Evolutionary conservation across 2,797 vertebrate genomes (phyloP).

Genomic region (Sebastiscus albofasciatus): DNA sequence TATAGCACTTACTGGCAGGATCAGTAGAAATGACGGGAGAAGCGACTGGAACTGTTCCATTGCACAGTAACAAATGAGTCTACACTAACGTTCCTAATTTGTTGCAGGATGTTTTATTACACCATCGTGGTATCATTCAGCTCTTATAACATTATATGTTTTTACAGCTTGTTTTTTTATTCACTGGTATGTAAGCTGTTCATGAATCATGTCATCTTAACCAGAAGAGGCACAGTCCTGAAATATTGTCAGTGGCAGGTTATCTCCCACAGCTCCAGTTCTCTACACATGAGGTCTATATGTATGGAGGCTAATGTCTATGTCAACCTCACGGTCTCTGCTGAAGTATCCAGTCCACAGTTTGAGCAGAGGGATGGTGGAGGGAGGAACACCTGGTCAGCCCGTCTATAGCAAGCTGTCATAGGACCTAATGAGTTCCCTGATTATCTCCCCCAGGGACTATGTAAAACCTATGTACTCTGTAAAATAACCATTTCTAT

Average conservation of each 20-base stretch:
- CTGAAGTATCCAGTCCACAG: constrained; percentile 36
- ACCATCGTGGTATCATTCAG: background rate
- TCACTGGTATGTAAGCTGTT: constrained; percentile 19
- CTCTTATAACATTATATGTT: constrained; percentile 13
- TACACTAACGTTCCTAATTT: constrained; percentile 3
- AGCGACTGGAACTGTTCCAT: constrained; percentile 18
- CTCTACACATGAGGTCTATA: constrained; percentile 16
- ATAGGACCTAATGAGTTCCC: constrained; percentile 69
- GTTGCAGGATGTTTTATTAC: background rate
- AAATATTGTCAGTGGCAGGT: constrained; percentile 53
- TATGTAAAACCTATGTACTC: constrained; percentile 42
- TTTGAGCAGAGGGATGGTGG: constrained; percentile 58
- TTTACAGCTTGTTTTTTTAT: constrained; percentile 9
- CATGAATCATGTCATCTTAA: constrained; percentile 41
- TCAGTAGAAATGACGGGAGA: background rate
- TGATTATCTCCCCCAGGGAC: constrained; percentile 80
- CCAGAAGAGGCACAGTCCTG: constrained; percentile 28
- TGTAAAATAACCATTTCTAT: constrained; percentile 56
- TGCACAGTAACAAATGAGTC: constrained; percentile 2
- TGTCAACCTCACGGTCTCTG: constrained; percentile 25
- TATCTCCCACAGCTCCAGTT: constrained; percentile 48
- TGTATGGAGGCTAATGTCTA: constrained; percentile 35
- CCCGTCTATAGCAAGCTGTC: constrained; percentile 65
- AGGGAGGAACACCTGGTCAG: constrained; percentile 72
- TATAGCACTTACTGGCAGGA: constrained; percentile 1